Evolutionary conservation across 2,113 vertebrate species (phyloP).

Genomic region (Elaphurus davidianus): DNA sequence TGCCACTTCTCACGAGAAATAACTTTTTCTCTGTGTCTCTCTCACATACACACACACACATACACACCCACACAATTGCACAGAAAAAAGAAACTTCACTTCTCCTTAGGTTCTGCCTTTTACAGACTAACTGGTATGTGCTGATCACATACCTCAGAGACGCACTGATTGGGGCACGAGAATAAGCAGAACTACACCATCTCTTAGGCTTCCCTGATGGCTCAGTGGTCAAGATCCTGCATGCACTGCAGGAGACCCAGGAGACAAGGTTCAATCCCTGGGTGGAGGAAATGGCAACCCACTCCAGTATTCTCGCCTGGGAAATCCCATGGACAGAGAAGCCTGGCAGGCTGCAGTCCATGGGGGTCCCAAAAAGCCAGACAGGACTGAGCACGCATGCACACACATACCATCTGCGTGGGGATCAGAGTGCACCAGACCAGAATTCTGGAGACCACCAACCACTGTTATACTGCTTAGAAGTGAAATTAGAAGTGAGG

Average conservation of each 20-base stretch:
- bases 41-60: background rate
- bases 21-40: background rate
- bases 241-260: background rate
- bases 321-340: background rate
- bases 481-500: slow-evolving; percentile 22
- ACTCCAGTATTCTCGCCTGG: background rate
- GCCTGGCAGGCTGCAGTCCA: background rate
- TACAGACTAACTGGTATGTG: background rate
- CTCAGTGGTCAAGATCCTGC: background rate
- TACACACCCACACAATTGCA: background rate
- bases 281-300: background rate
- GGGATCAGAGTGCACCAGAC: too few relatives aligned
- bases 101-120: background rate
- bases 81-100: background rate
- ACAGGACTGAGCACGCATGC: background rate
- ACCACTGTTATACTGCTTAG: background rate
- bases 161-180: background rate
- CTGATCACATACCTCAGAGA: background rate
- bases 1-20: background rate
- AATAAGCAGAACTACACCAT: background rate
- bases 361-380: background rate
- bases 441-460: background rate
- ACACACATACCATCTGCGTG: background rate
- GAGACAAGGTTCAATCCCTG: background rate
- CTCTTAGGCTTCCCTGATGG: background rate